Evolutionary conservation across 1,140 invertebrate species (phyloP).

Genomic region (Diuraphis noxia): DNA sequence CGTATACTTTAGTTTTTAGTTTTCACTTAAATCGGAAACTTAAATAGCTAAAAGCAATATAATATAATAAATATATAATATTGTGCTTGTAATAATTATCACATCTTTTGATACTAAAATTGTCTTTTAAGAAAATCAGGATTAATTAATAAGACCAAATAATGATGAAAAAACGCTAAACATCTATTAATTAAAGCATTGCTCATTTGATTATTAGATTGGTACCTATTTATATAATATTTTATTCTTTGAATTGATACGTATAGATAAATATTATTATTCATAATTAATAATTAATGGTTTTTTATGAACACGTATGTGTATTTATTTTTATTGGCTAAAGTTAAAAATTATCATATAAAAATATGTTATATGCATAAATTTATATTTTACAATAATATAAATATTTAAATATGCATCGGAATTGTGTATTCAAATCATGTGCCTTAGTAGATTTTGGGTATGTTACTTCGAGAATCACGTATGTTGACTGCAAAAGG

Average conservation of each 20-base stretch:
- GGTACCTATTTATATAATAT: background rate
- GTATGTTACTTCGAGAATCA: background rate
- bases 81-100: background rate
- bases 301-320: too few relatives aligned
- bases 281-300: too few relatives aligned
- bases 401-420: constrained; percentile 30
- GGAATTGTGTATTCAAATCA: background rate
- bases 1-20: too few relatives aligned
- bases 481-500: background rate
- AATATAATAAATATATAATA: too few relatives aligned
- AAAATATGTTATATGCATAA: background rate
- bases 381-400: background rate
- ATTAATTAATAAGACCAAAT: background rate
- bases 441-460: constrained; percentile 11
- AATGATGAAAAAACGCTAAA: background rate
- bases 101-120: background rate
- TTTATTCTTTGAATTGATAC: background rate
- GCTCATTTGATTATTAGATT: background rate
- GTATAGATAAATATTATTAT: background rate
- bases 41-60: too few relatives aligned
- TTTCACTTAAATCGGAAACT: too few relatives aligned
- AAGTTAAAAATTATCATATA: background rate
- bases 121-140: background rate
- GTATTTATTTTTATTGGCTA: background rate
- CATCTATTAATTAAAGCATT: background rate